Evolutionary conservation across 2,797 vertebrate species (phyloP), one percentile per base, ranked within the genome.

Genomic region (Bryconaethiops microstoma): DNA sequence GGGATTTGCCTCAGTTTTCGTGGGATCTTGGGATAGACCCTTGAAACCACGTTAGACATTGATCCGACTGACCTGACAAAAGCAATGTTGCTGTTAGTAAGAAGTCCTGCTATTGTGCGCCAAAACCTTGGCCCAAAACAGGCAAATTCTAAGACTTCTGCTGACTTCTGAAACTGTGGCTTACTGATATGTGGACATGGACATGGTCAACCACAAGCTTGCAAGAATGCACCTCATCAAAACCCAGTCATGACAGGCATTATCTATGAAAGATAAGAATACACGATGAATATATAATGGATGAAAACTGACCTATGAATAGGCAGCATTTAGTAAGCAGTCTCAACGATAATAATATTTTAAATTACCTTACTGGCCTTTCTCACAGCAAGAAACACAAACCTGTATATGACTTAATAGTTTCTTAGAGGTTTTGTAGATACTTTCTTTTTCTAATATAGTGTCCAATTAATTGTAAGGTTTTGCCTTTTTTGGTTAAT

Each of bases 1-100:
- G 50, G 59, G 65, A 84, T 78, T 76, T 45, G 63, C 21, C 23
- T 79, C 55, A 59, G 55, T 73, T 73, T 70, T 17, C 65, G 63
- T 55, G 40, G 69, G 55, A 55, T 76, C 64, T 55, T 77, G 79
- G 12, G 19, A 73, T 17, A 80, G 40, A 74, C 55, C 69, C 42
- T 68, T 68, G 29, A 80, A 83, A 69, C 68, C 54, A 42, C 19
- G 63, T 55, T 72, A 69, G 65, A 69, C 65, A 69, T 69, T 6
- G 64, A 40, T 72, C 71, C 23, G n/a, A 54, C 59, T 70, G 59
- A 69, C 67, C 67, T 69, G 67, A 69, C 50, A 64, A 48, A 77
- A 65, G 21, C 80, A 72, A 70, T 77, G n/a, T 55, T 35, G 42
- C 29, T 35, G 21, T n/a, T 42, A 78, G 10, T 9, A 9, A 69